Conservation (phyloP, 2,797 vertebrate species). For the Danio tinwini region DNA sequence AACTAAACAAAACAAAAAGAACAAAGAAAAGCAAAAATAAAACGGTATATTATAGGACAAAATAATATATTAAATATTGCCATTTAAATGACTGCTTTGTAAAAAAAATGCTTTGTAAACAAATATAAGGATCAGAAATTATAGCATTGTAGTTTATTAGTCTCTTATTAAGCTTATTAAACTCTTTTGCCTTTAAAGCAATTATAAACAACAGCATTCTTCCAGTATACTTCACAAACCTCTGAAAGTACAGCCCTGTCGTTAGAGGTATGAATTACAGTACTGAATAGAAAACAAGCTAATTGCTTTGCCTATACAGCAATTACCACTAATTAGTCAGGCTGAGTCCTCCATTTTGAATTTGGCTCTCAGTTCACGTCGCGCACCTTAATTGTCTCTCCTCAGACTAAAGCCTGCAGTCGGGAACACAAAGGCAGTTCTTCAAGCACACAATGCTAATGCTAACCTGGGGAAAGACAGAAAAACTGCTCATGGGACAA, state of each 20-base stretch:
- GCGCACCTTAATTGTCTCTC: slow-evolving; percentile 49
- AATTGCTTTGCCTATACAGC: slow-evolving; percentile 66
- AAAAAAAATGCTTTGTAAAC: slow-evolving; percentile 7
- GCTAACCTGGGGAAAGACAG: slow-evolving; percentile 17
- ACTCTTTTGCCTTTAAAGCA: neutral
- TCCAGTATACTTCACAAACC: neutral
- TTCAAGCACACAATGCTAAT: slow-evolving; percentile 38
- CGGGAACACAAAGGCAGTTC: slow-evolving; percentile 47
- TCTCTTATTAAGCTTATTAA: neutral
- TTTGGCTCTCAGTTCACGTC: slow-evolving; percentile 65
- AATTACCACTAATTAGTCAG: slow-evolving; percentile 77
- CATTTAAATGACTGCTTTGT: neutral
- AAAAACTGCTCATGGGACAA: slow-evolving; percentile 13
- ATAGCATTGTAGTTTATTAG: too few species aligned
- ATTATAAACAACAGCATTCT: neutral
- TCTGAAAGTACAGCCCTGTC: slow-evolving; percentile 7
- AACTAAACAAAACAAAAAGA: too few species aligned
- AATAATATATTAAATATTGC: neutral
- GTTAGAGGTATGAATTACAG: slow-evolving; percentile 49
- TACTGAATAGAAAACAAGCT: slow-evolving; percentile 64
- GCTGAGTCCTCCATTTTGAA: slow-evolving; percentile 59
- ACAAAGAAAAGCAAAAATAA: too few species aligned
- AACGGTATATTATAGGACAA: neutral
- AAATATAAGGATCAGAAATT: neutral
- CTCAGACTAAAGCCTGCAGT: slow-evolving; percentile 17